Evolutionary conservation across 1,140 invertebrate genomes (phyloP).

Genomic region (Calliphora vicina): DNA sequence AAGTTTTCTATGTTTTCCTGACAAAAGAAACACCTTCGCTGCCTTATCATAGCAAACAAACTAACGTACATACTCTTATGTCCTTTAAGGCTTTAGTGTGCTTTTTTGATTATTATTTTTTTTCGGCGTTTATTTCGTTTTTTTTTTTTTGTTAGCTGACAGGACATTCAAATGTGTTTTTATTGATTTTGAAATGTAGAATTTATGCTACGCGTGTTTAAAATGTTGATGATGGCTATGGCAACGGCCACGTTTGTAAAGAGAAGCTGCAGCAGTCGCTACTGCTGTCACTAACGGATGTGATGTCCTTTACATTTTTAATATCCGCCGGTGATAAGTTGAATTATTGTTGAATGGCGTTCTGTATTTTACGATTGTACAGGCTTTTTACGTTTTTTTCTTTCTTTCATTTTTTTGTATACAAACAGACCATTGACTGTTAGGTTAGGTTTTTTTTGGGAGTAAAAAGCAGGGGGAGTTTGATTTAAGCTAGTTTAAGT

Average conservation of each 20-base stretch:
- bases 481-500: constrained; percentile 31
- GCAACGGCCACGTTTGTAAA: background rate
- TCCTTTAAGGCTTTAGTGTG: background rate
- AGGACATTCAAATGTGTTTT: constrained; percentile 59
- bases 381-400: constrained; percentile 3
- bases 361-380: background rate
- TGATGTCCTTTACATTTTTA: constrained; percentile 57
- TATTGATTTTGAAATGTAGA: constrained; percentile 47
- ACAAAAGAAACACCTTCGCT: background rate
- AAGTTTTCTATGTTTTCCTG: background rate
- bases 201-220: constrained; percentile 7
- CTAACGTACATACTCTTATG: background rate
- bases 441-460: background rate
- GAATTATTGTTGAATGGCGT: constrained; percentile 53
- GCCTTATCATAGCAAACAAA: background rate
- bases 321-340: constrained; percentile 63
- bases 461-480: background rate
- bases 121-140: background rate
- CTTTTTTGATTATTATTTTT: constrained; percentile 27
- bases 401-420: background rate
- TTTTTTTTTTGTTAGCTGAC: constrained; percentile 7
- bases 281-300: constrained; percentile 48
- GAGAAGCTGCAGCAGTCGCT: background rate
- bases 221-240: constrained; percentile 11
- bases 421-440: background rate